These are phyloP conservation scores for Epirrhoe tristata DNA, from an alignment of 2,888 invertebrate species.

Conservation along the genomic window DNA sequence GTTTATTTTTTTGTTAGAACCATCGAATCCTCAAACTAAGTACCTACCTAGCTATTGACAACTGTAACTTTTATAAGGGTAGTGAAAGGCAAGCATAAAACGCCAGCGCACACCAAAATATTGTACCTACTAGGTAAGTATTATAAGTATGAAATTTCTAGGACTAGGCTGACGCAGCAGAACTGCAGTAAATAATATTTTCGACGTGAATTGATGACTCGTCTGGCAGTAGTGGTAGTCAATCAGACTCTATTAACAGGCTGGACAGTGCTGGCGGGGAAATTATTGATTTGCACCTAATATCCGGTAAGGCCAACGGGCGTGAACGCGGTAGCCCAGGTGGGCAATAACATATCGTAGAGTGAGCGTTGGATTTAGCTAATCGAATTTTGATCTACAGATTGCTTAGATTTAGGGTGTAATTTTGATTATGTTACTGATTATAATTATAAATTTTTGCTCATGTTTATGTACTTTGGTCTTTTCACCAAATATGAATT, in stretches of 20 bases:
- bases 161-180: constrained; percentile 12
- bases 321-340: constrained; percentile 64
- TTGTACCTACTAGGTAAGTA: too few relatives aligned
- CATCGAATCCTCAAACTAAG: too few relatives aligned
- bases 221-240: constrained; percentile 61
- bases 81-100: too few relatives aligned
- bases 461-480: too few relatives aligned
- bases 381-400: constrained; percentile 23
- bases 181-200: constrained; percentile 37
- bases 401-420: not conserved
- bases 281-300: constrained; percentile 82
- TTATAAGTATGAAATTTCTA: too few relatives aligned
- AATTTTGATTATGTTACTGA: not conserved
- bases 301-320: constrained; percentile 71
- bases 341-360: constrained; percentile 44
- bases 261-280: constrained; percentile 68
- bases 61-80: too few relatives aligned
- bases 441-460: too few relatives aligned
- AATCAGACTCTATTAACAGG: constrained; percentile 74
- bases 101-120: too few relatives aligned
- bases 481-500: too few relatives aligned
- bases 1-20: too few relatives aligned
- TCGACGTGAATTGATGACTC: constrained; percentile 44
- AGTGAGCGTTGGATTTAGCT: constrained; percentile 31
- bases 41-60: too few relatives aligned